Conservation (phyloP, 92 coral and sea anemone genomes). For the Metridium senile region DNA sequence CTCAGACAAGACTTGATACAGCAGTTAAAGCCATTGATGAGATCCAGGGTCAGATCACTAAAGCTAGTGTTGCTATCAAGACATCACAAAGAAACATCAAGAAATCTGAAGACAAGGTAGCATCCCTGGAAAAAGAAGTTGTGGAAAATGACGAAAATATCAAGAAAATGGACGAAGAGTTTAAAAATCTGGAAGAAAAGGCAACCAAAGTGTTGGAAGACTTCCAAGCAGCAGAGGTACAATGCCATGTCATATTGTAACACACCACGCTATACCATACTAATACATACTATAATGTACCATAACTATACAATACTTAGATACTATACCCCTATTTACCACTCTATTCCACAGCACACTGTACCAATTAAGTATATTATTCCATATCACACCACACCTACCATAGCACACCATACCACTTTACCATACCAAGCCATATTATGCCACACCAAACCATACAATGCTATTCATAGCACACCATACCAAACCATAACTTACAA, state of each 20-base stretch:
- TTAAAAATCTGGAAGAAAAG: conserved; percentile 73
- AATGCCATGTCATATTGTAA: not conserved
- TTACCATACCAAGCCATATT: no score
- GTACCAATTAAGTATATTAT: no score
- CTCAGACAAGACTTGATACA: conserved; percentile 64
- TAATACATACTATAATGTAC: no score
- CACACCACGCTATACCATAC: not conserved
- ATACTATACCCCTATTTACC: no score
- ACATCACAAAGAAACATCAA: conserved; percentile 92
- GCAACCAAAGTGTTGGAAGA: conserved; percentile 85
- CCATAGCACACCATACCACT: no score
- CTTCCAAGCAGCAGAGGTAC: conserved; percentile 85
- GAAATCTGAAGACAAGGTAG: conserved; percentile 87
- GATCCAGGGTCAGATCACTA: conserved; percentile 86
- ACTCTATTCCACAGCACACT: no score
- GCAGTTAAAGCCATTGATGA: conserved; percentile 91
- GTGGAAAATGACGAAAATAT: conserved; percentile 74
- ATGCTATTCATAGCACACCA: no score
- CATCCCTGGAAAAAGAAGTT: conserved; percentile 78
- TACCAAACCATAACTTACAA: no score
- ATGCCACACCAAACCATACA: no score
- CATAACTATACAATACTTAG: no score
- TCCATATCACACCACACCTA: no score
- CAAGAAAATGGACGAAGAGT: conserved; percentile 72
- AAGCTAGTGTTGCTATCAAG: conserved; percentile 92